Evolutionary conservation across 2,888 invertebrate genomes (phyloP), one percentile per base, ranked within the genome.

Genomic region (Aporophyla nigra): DNA sequence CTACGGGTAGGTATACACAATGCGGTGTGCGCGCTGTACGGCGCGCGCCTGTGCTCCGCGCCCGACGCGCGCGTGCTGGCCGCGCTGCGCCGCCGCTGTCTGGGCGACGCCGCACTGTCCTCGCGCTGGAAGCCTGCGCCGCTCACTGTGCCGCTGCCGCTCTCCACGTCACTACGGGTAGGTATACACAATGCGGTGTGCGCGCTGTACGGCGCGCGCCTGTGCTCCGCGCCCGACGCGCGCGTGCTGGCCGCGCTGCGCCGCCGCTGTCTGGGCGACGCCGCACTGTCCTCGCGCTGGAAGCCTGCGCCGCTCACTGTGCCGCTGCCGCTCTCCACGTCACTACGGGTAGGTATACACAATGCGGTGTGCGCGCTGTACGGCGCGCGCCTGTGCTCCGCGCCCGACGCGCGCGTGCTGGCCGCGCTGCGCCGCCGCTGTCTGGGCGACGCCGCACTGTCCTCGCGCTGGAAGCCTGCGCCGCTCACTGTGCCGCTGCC

Each of bases 181-280:
- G n/a, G n/a, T n/a, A n/a, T n/a, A n/a, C n/a, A n/a, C n/a, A n/a
- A n/a, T n/a, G 86, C 84, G 19, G 88, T 89, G 73, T 84, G 85
- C 70, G 83, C 94, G 80, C 91, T 96, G 89, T 96, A 96, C 92
- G 91, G 79, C 46, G 95, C 95, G 71, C 93, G 96, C 46, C 91
- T 93, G 78, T 88, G 86, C 69, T 83, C 91, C 62, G 84, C 81
- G 33, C 83, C 88, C 51, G 96, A 96, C 92, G 88, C 87, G 67
- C 88, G 86, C n/a, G 80, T 92, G 76, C 90, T 95, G 78, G 46
- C 85, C 94, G 95, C 87, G 94, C 97, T 76, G 94, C 97, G 67
- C 80, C 88, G 88, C 61, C 88, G 87, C 76, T 86, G 69, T 69
- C 86, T 85, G 83, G 51, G 73, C 88, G 94, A 93, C 74, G 94